phyloP scores from a whole-genome alignment of 1,140 invertebrate species.

The Brachionus sp. region DNA sequence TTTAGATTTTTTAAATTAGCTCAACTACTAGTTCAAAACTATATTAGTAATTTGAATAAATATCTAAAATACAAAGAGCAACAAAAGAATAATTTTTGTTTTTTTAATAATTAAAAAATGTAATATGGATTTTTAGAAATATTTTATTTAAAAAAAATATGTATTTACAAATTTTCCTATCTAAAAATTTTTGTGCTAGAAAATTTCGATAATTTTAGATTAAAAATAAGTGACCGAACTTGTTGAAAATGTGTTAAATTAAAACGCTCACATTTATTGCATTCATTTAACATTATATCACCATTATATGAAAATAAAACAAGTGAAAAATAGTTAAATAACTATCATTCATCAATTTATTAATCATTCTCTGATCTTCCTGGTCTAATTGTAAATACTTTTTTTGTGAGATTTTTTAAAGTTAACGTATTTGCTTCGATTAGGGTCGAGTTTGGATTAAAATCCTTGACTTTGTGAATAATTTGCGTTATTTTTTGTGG shows the following conservation, averaged over 20 bases:
- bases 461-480: neutral
- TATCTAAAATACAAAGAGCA: too few species aligned
- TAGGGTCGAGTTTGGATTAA: neutral
- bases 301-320: neutral
- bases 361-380: neutral
- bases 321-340: neutral
- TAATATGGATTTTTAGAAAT: neutral
- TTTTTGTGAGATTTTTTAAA: neutral
- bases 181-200: neutral
- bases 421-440: neutral
- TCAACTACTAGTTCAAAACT: too few species aligned
- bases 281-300: neutral
- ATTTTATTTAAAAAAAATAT: neutral
- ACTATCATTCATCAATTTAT: neutral
- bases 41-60: too few species aligned
- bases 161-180: neutral
- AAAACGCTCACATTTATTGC: neutral
- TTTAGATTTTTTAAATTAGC: neutral
- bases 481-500: neutral
- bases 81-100: too few species aligned
- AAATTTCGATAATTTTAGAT: too few species aligned
- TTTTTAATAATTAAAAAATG: too few species aligned
- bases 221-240: too few species aligned
- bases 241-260: neutral
- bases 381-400: neutral